A percentile compares a stretch with the other conserved stretches of the same genome.
phyloP scores from a whole-genome alignment of 1,140 invertebrate genomes.

The Centruroides sculpturatus region DNA sequence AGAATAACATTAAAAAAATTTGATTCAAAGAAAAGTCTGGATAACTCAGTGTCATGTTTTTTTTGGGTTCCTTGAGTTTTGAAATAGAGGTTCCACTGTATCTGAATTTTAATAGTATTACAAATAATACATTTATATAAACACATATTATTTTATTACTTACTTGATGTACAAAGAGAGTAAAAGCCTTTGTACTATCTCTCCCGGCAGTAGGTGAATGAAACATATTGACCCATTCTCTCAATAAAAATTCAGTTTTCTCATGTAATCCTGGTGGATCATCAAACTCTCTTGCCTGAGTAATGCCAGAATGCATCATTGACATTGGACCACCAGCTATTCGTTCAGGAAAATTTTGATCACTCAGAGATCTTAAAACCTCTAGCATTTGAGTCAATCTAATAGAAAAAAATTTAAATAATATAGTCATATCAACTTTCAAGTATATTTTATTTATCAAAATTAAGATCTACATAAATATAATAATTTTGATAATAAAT shows the following conservation, averaged over 20 bases:
- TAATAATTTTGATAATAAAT: too few relatives aligned
- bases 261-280: constrained; percentile 88
- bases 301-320: constrained; percentile 83
- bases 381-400: constrained; percentile 56
- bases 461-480: background rate
- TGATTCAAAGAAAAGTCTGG: too few relatives aligned
- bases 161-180: constrained; percentile 70
- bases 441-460: background rate
- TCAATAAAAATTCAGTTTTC: constrained; percentile 82
- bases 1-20: too few relatives aligned
- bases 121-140: too few relatives aligned
- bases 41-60: too few relatives aligned
- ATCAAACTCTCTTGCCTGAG: constrained; percentile 70
- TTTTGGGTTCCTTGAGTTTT: too few relatives aligned
- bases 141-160: background rate
- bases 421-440: too few relatives aligned
- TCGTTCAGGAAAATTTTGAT: constrained; percentile 47
- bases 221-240: constrained; percentile 91
- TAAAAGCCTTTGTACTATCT: constrained; percentile 88
- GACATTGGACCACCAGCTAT: constrained; percentile 52
- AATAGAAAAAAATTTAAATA: background rate
- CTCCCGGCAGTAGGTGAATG: constrained; percentile 57
- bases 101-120: too few relatives aligned
- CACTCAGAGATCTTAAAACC: constrained; percentile 46
- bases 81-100: too few relatives aligned